Base-by-base conservation (phyloP, 1,140 invertebrate species). In the Neodiprion pinetum region DNA sequence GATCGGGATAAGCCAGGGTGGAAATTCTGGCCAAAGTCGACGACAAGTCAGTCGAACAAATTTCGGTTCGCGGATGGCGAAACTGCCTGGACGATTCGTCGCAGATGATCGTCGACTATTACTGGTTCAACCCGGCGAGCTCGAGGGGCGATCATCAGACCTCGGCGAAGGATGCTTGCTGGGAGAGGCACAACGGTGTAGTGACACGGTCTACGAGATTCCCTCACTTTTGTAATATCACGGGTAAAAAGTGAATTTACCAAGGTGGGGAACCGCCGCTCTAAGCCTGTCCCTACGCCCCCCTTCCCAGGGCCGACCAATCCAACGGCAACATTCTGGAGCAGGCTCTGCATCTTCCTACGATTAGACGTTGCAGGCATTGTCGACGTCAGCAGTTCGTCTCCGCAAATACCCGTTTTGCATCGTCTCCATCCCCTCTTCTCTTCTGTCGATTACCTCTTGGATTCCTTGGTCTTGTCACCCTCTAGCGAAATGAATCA, bases 191-290 rank as follows among this genome's bases (percentile, higher is more conserved):
- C 87, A 85, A 84, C 85, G 83, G 79, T 79, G 86, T 89, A 89
- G 88, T 89, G 87, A 89, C 86, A 88, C 87, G 87, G 83, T 89
- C 87, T 88, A 88, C 86, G 86, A 87, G 86, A 87, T 86, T 83
- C 87, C 81, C 85, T 88, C 84, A 86, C 86, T 88, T 88, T 88
- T 88, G 87, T 88, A 88, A 88, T 88, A 87, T 86, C 80, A 78
- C 78, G 81, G 77, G 85, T 87, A 88, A 88, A 88, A 88, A 88
- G 87, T 88, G 86, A 88, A 88, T 88, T 88, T 88, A 82, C 80
- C 81, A 77, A 85, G 86, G 87, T 87, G 87, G 87, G 87, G 87
- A 88, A 88, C 85, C 80, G 78, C 72, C 10, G 80, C 76, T 77
- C 80, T 77, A 80, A 82, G 80, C 86, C 85, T 87, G 87, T 87